Base-by-base conservation (phyloP, 2,113 vertebrate species). In the Terrapene triunguis region DNA sequence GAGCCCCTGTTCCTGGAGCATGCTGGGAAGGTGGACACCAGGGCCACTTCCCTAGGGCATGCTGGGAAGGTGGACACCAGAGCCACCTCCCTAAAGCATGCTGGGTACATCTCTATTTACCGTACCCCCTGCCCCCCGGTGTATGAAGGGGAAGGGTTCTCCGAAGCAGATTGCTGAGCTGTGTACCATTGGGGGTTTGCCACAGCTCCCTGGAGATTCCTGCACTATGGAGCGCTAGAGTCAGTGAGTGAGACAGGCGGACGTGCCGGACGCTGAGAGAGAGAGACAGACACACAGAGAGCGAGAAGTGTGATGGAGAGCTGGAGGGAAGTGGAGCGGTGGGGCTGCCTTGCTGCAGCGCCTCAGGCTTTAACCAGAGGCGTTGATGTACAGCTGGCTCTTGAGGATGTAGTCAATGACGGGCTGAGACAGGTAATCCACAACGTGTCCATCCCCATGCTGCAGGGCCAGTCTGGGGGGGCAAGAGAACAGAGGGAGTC, bases 391-490 rank as follows among this genome's bases (percentile, higher is more conserved):
- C 65, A 99, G 99, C 98, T 99, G 99, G 96, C 99, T 99, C 98
- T 99, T 99, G 98, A 99, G 99, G 97, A 99, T 99, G 98, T 99
- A 99, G 98, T 99, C 99, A 14, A 99, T 99, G 98, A 99, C 99
- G 0, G 99, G 99, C 98, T 99, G 99, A 90, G 97, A 98, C 97
- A 99, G 98, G 98, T 99, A 99, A 96, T 99, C 99, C 98, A 99
- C 99, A 0, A 99, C 99, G 0, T 99, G 99, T 76, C 99, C 99
- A 0, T 99, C 99, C 2, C 99, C 99, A 0, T 99, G 99, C 98
- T 99, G 99, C 97, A 99, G 98, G 89, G 99, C 99, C 98, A 99
- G 98, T 98, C 99, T 99, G 97, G 38, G 74, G 0, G 0, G 44
- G 8, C 35, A 65, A 44, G 69, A 50, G 35, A 65, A 90, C 62